Base-by-base conservation (phyloP, 1,140 invertebrate genomes). In the Procambarus clarkii region DNA sequence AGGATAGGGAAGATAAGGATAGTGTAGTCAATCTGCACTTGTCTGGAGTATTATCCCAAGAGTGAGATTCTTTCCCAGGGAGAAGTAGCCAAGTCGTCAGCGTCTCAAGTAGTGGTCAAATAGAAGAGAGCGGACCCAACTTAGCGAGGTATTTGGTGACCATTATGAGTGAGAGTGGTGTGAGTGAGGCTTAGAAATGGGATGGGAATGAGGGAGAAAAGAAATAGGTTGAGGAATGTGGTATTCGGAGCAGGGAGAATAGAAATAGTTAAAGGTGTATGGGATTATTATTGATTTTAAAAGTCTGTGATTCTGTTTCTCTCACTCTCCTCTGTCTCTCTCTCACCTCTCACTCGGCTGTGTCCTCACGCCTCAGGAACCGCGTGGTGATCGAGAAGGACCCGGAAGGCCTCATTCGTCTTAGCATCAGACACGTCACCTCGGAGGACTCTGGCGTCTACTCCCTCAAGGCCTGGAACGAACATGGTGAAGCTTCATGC, bases 361-460 rank as follows among this genome's bases (percentile, higher is more conserved):
- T 64, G 2, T 82, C 2, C 50, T 54, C 34, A 7, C 58, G 1
- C 77, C 60, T 8, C 21, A 97, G 97, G 76, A 97, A 98, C 90
- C 95, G 97, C 8, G 96, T 98, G 91, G 95, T 96, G 84, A 97
- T 98, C 95, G 97, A 98, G 92, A 96, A 96, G 86, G 98, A 98
- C 94, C 96, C 95, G 1, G 96, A 97, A 44, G 97, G 97, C 45
- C 95, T 98, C 8, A 94, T 98, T 5, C 95, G 98, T 11, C 95
- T 99, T 0, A 96, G 96, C 60, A 94, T 95, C 45, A 93, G 96
- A 46, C 96, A 97, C 91, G 96, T 97, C 1, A 96, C 97, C 93
- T 93, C 94, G 44, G 95, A 95, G 81, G 98, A 99, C 94, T 96
- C 97, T 15, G 98, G 97, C 34, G 96, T 96, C 88, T 99, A 99